Base-by-base conservation (phyloP, 64 coral and sea anemone species). In the Hydrozoanthus tunicans region DNA sequence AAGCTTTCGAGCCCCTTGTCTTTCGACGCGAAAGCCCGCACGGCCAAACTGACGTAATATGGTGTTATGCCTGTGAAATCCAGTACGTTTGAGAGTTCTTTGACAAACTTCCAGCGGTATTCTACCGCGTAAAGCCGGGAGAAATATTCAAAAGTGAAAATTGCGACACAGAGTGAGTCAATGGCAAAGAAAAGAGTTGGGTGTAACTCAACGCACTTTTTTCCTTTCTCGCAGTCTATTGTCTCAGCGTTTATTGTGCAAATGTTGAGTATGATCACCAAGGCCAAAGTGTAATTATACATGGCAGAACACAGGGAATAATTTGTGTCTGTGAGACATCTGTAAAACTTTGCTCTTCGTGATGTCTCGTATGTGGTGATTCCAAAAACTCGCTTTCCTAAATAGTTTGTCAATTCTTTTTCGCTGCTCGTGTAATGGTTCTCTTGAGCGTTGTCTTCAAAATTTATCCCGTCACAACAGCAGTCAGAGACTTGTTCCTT, bases 91-190 rank as follows among this genome's bases (percentile, higher is more conserved):
- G 95, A 92, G 25, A 81, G 53, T 32, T 97, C 90, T 11, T 89
- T 91, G 5, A 69, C 88, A 57, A 90, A 97, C 63, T 91, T 86
- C 72, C 64, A 62, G 25, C 95, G 84, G 68, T 94, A 17, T 43
- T 90, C 89, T n/a, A 79, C 75, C 6, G 92, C 91, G 63, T 92
- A 94, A 14, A 97, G 82, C 63, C 95, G 82, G 7, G 95, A 66
- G 9, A 91, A 77, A 51, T 78, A 97, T 83, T 97, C 95, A 6
- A 94, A 71, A 32, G 95, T 97, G 12, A 97, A 97, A 11, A 97
- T 92, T n/a, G 66, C 92, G 17, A 97, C 95, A 63, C 95, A 97
- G 57, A 97, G 80, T 6, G 95, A 97, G 14, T 97, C 95, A 1
- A 94, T 27, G 23, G 60, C 84, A 25, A 94, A 94, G 62, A 94